Percentiles rank a stretch among this genome's conserved stretches.
Conservation (phyloP, 2,113 vertebrate genomes). For the Pandion haliaetus region DNA sequence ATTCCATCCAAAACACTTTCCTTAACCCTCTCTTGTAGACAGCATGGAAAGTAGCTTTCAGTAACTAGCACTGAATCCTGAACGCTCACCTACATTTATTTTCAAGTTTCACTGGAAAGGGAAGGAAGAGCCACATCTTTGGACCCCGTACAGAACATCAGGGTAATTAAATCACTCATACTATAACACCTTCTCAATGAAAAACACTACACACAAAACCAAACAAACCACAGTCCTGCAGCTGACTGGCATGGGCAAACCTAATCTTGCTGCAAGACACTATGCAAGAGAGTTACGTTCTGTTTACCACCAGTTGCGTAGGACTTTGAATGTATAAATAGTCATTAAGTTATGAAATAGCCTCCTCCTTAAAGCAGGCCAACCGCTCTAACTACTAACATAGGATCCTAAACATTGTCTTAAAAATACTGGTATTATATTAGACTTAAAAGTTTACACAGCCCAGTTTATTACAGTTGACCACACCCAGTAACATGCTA, state of each 20-base stretch:
- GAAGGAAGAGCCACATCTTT: background rate
- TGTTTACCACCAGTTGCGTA: slow-evolving; percentile 23
- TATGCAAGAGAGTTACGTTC: background rate
- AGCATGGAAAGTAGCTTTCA: background rate
- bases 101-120: background rate
- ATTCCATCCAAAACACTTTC: background rate
- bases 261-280: background rate
- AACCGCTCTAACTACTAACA: background rate
- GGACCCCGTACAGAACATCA: background rate
- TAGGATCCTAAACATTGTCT: background rate
- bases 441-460: background rate
- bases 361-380: background rate
- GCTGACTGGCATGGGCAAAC: background rate
- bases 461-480: background rate
- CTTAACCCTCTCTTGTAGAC: background rate
- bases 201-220: background rate
- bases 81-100: background rate
- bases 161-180: background rate
- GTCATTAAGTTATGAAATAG: slow-evolving; percentile 39
- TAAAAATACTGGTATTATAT: background rate
- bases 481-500: background rate
- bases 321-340: background rate
- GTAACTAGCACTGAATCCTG: background rate
- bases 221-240: background rate
- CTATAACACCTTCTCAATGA: background rate